Base-by-base conservation (phyloP, 2,797 vertebrate genomes). In the Ficedula albicollis region DNA sequence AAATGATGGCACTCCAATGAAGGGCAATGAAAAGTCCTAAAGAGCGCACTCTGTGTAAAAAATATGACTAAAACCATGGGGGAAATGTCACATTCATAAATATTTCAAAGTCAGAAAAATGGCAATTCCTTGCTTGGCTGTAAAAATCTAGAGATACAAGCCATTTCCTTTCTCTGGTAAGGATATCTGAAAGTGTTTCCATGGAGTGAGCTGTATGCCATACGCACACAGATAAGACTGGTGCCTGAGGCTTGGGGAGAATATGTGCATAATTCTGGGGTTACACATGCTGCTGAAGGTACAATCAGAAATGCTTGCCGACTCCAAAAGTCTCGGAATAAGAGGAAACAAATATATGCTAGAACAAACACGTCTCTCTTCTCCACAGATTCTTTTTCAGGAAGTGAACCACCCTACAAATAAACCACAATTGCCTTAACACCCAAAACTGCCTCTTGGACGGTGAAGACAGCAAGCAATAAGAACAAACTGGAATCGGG, bases 101-200 rank as follows among this genome's bases (percentile, higher is more conserved):
- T 30, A 43, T 72, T 66, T 48, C 16, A 19, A 17, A n/a, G 69
- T 6, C 36, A 89, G 32, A 85, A 89, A 87, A 75, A 69, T 55
- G 39, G 32, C 15, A 88, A 79, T 70, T 76, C 32, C 26, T 92
- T 2, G 4, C 34, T 82, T 5, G 5, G 44, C 70, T 51, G 41
- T 91, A 91, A 93, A 93, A 86, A 74, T 84, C 74, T 73, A 77
- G 77, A 87, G 89, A 51, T 46, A 41, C 69, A 10, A 97, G 38
- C 74, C 69, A 55, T 91, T 96, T 96, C 91, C 89, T 96, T 94
- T 77, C 80, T 89, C 88, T 90, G 41, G 32, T 64, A 64, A 94
- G 14, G 90, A 68, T 74, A 92, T 84, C 88, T 87, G 59, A 56
- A 63, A 88, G 32, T 46, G 63, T 91, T 96, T 91, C 92, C 91